Evolutionary conservation across 64 coral and sea anemone species (phyloP), one percentile per base, ranked within the genome.

Genomic region (Dendronephthya gigantea): DNA sequence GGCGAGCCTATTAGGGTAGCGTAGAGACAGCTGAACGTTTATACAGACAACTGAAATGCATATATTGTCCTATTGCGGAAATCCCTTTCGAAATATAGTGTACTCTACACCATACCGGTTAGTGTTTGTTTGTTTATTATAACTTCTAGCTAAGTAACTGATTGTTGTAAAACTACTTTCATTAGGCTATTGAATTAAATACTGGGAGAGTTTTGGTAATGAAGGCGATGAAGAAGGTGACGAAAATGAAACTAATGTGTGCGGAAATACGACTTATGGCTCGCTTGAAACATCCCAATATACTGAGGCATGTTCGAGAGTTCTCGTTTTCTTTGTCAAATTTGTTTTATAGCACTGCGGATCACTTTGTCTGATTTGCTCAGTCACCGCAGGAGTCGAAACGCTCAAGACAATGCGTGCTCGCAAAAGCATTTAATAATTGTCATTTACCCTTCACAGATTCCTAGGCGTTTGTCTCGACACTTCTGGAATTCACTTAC

Each of bases 211-310:
- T 79, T 79, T 34, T 79, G 34, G 72, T 79, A 9, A 79, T 79
- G 72, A 79, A 79, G 30, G 36, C 37, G 27, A 39, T 79, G 36
- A 79, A 79, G 28, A 79, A 79, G 30, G 36, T 19, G 31, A 79
- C 72, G 30, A 79, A 79, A 79, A 79, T 79, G 72, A 79, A 79
- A 79, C 37, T 79, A 29, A 39, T 79, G 31, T 79, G 72, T 35
- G n/a, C 72, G 31, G 72, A 79, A 79, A 79, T 79, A 28, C 31
- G 72, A 79, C 37, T 79, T 15, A 79, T 79, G 72, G 31, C 32
- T 39, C 72, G 72, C 27, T 79, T 79, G 72, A 79, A 79, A 19
- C 72, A 79, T 39, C 72, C 72, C 2, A 79, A 79, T 79, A 79
- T 79, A 37, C 16, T 79, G 36, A 36, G 72, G 72, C 17, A 79